Evolutionary conservation across 2,797 vertebrate species (phyloP), one percentile per base, ranked within the genome.

Genomic region (Chelidonichthys spinosus): DNA sequence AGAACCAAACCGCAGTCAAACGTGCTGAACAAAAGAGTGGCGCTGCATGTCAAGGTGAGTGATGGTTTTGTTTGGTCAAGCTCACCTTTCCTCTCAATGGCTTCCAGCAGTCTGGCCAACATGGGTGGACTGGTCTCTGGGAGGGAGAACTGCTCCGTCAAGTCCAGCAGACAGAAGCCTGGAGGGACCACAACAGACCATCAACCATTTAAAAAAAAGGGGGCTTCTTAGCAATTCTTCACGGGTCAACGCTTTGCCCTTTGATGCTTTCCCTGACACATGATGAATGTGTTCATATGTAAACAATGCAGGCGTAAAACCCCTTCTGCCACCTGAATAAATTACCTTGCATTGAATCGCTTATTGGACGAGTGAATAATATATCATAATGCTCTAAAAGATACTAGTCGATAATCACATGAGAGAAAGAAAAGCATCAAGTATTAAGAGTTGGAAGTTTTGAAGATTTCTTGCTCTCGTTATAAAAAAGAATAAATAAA

Each of bases 41-140:
- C 25, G 25, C 25, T 25, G 25, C 11, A n/a, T 14, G 58, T 47
- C 42, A 47, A 39, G 56, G 6, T 50, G 33, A 60, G 8, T 4
- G 14, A 25, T 25, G 25, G 25, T 25, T 69, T 52, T n/a, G 13
- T 4, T 40, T 2, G 8, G 44, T 54, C n/a, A 18, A 61, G n/a
- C 90, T 79, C 91, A 98, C 98, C 98, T 97, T 97, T 99, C 87
- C 90, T 97, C 91, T 99, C 98, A 11, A 99, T 96, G 68, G 95
- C 91, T 84, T 98, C 97, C 76, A 98, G 80, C 52, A 99, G 95
- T 87, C 94, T 95, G 87, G 95, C 86, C 55, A 99, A 93, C 86
- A 97, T 87, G 0, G 95, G 96, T 0, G 97, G 97, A 59, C 97
- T 96, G 0, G 93, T 78, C 37, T 98, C 97, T 53, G 97, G 97